Evolutionary conservation across 2,888 invertebrate genomes (phyloP).

Genomic region (Blastobasis lacticolella): DNA sequence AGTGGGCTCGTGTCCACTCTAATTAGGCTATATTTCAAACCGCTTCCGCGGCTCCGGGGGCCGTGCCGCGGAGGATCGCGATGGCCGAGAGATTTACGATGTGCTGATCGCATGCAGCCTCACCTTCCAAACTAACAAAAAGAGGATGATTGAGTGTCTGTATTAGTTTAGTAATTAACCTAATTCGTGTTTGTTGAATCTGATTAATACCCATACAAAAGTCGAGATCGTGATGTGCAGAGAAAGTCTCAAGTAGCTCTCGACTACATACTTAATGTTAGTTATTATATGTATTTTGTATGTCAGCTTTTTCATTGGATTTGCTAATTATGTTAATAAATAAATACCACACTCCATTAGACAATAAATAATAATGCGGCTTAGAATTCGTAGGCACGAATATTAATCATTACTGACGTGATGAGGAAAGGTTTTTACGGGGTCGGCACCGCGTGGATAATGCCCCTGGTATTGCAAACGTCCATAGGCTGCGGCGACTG

Average conservation of each 20-base stretch:
- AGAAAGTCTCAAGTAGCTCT: constrained; percentile 1
- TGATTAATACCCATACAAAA: constrained; percentile 12
- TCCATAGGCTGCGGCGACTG: too few species aligned
- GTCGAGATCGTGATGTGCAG: not conserved
- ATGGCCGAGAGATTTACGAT: constrained; percentile 35
- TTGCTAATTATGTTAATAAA: too few species aligned
- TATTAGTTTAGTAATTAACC: constrained; percentile 36
- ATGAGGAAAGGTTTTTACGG: too few species aligned
- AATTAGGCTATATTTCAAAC: constrained; percentile 46
- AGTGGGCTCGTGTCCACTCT: constrained; percentile 28
- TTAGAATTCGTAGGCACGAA: too few species aligned
- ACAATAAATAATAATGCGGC: not conserved
- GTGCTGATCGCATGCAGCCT: constrained; percentile 16
- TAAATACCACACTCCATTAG: not conserved
- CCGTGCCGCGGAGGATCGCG: constrained; percentile 29
- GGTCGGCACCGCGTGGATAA: too few species aligned
- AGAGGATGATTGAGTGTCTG: constrained; percentile 30
- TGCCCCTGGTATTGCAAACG: too few species aligned
- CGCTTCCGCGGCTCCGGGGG: constrained; percentile 28
- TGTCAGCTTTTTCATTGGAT: too few species aligned
- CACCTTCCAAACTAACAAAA: constrained; percentile 30
- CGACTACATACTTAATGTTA: too few species aligned
- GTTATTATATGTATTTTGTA: too few species aligned
- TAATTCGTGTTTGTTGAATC: constrained; percentile 17
- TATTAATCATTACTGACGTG: too few species aligned